A percentile compares a stretch with the other conserved stretches of the same genome.
These are phyloP conservation scores for Norana najaformis DNA, from an alignment of 2,888 invertebrate genomes.

Conservation along the genomic window DNA sequence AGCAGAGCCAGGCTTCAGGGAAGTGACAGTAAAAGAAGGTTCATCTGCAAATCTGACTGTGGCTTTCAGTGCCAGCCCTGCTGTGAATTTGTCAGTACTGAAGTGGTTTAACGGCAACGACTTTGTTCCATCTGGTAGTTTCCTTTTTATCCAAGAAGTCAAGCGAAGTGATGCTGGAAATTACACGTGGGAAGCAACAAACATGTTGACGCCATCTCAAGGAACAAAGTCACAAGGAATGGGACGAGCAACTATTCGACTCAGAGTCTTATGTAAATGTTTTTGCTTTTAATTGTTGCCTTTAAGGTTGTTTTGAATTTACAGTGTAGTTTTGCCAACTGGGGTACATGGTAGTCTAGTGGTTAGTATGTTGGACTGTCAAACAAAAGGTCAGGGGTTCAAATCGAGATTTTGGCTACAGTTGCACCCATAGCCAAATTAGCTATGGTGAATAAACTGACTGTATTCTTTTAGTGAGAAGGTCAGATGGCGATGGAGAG, in stretches of 20 bases:
- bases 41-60: not conserved
- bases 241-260: not conserved
- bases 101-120: not conserved
- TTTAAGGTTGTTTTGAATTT: not conserved
- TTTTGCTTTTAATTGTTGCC: not conserved
- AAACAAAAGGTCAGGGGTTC: no score
- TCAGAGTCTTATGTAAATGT: conserved; percentile 5
- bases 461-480: no score
- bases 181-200: not conserved
- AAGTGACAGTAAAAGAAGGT: not conserved
- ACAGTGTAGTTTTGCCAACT: not conserved
- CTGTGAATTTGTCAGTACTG: not conserved
- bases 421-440: no score
- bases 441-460: no score
- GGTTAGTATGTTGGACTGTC: no score
- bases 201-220: not conserved
- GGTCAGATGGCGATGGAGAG: no score
- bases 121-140: not conserved
- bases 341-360: no score
- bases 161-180: not conserved
- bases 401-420: no score
- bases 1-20: not conserved
- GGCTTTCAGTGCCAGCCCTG: not conserved
- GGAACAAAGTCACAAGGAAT: not conserved
- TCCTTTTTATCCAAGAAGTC: not conserved